Percentiles rank a stretch among this genome's conserved stretches.
Conservation (phyloP, 2,888 invertebrate species). For the Cyclophora albipunctata region DNA sequence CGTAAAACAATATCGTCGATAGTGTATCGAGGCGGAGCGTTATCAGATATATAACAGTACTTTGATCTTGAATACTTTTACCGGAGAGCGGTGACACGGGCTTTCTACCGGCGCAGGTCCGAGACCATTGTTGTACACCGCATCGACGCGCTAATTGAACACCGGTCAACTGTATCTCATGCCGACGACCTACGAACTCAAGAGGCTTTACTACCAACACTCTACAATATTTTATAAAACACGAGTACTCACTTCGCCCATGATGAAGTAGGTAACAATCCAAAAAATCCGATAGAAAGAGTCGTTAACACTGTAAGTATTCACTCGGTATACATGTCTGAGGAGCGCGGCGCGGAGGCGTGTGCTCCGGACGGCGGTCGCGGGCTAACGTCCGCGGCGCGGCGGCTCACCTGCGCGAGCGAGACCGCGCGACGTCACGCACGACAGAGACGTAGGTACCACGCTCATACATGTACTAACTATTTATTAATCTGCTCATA, state of each 20-base stretch:
- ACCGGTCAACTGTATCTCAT: conserved; percentile 31
- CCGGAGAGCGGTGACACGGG: conserved; percentile 35
- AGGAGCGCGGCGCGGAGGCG: conserved; percentile 27
- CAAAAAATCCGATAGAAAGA: conserved; percentile 15
- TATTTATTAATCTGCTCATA: conserved; percentile 29
- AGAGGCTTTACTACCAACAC: conserved; percentile 26
- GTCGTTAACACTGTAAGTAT: not conserved
- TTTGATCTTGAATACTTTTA: conserved; percentile 37
- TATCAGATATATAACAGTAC: conserved; percentile 57
- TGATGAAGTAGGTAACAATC: conserved; percentile 35
- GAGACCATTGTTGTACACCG: conserved; percentile 30
- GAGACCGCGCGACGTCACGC: conserved; percentile 33
- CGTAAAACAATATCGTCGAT: conserved; percentile 51
- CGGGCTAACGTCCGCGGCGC: conserved; percentile 60
- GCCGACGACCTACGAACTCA: conserved; percentile 63
- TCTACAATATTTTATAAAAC: not conserved
- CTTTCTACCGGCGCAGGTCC: conserved; percentile 46
- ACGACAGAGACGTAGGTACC: conserved; percentile 33
- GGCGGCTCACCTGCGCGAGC: conserved; percentile 43
- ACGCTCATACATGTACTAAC: conserved; percentile 1
- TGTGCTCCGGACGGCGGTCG: conserved; percentile 47
- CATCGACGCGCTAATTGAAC: conserved; percentile 43
- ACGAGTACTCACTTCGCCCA: conserved; percentile 66
- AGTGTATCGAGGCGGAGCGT: conserved; percentile 40
- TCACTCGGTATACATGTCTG: not conserved